Evolutionary conservation across 1,140 invertebrate species (phyloP).

Genomic region (Aradophagus sp.): DNA sequence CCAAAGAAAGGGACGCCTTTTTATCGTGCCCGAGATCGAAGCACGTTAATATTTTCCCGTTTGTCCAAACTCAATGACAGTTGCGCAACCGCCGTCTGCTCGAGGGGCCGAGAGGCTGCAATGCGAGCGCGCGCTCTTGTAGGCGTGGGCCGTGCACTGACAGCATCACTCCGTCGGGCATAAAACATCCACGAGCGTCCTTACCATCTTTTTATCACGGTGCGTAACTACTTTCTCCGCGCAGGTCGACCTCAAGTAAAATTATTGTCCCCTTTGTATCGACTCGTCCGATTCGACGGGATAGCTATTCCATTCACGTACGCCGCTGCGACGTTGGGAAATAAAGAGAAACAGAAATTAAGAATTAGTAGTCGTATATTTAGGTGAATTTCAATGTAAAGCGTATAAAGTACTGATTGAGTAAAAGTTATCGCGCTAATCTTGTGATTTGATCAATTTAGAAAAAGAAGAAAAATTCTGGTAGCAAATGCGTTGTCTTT

Average conservation of each 20-base stretch:
- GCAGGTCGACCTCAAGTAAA: conserved; percentile 7
- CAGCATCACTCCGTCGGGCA: conserved; percentile 28
- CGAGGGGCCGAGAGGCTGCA: conserved; percentile 16
- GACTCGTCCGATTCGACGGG: conserved; percentile 1
- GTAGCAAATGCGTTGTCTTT: no score
- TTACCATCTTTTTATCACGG: conserved; percentile 39
- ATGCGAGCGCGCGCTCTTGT: conserved; percentile 24
- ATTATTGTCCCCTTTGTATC: conserved; percentile 18
- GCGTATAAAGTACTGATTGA: no score
- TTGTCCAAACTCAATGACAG: conserved; percentile 48
- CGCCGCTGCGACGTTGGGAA: no score
- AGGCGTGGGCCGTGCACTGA: conserved; percentile 35
- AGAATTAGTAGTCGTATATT: no score
- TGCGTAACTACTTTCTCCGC: conserved; percentile 57
- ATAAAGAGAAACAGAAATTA: no score
- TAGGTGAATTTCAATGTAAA: no score
- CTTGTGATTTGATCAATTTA: no score
- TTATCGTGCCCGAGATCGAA: conserved; percentile 25
- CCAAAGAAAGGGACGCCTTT: conserved; percentile 17
- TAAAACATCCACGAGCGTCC: conserved; percentile 37
- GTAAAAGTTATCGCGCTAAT: no score
- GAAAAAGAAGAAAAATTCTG: no score
- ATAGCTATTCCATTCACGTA: conserved; percentile 18
- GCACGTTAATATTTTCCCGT: conserved; percentile 26
- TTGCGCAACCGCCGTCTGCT: conserved; percentile 24